These are phyloP conservation scores for Corvus moneduloides DNA, from an alignment of 2,113 vertebrate genomes.

Conservation along the genomic window DNA sequence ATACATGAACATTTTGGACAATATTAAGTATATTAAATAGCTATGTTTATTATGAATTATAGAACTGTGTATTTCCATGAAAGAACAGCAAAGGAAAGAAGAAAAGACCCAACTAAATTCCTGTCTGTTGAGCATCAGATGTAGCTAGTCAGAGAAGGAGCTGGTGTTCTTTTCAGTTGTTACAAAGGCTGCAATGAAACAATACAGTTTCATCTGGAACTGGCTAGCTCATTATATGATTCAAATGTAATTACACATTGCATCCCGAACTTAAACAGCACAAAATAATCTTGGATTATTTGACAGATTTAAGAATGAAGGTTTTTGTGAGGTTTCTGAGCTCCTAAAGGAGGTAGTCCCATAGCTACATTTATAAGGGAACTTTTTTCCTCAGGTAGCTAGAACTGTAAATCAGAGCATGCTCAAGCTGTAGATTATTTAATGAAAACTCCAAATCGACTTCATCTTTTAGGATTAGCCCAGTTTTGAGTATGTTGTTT, in stretches of 20 bases:
- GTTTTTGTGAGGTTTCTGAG: not conserved
- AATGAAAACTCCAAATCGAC: not conserved
- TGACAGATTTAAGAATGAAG: not conserved
- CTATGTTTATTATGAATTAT: not conserved
- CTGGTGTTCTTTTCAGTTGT: accelerated
- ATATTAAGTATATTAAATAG: not conserved
- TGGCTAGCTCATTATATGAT: accelerated
- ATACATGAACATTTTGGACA: not conserved
- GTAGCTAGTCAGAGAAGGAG: not conserved
- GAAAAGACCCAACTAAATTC: not conserved
- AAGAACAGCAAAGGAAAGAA: not conserved
- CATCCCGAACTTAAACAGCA: not conserved
- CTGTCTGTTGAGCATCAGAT: not conserved
- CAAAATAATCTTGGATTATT: not conserved
- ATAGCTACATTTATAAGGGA: not conserved
- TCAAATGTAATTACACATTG: not conserved
- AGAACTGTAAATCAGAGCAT: not conserved
- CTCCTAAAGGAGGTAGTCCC: not conserved
- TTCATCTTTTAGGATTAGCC: not conserved
- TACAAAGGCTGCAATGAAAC: not conserved
- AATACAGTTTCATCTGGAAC: not conserved
- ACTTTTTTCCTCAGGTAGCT: accelerated
- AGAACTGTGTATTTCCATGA: not conserved
- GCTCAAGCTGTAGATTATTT: not conserved
- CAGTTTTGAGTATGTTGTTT: not conserved